Base-by-base conservation (phyloP, 2,888 invertebrate species). In the Campoletis raptor region DNA sequence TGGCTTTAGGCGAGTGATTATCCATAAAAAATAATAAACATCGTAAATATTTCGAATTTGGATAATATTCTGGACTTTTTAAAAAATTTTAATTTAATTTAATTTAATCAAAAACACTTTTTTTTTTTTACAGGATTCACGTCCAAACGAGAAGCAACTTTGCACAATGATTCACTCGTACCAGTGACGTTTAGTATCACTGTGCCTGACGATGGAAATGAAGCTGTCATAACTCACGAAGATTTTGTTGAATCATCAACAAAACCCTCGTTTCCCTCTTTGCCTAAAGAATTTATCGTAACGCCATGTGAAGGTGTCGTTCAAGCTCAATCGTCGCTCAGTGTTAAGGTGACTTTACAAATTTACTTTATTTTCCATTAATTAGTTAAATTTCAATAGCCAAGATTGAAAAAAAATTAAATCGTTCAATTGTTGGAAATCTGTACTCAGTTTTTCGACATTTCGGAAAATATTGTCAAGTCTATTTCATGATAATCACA, bases 151-250 rank as follows among this genome's bases (percentile, higher is more conserved):
- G 93, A 95, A 77, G 90, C 96, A 21, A 92, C 93, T 0, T 94
- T 96, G 24, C 94, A 95, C 36, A 96, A 96, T 89, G 95, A 95
- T 80, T 96, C 96, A 0, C 92, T 95, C 70, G 95, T 96, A 5
- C 93, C 95, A 0, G 95, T 96, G 0, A 94, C 94, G 76, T 96
- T 95, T 76, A 93, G 93, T 37, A 90, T 96, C 18, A 94, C 93
- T 80, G 94, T 96, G 87, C 93, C 94, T 0, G 94, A 95, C 0
- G 96, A 96, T 88, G 96, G 96, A 0, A 94, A 94, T n/a, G 95
- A 95, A 89, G 91, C 95, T n/a, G 94, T 95, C 64, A 93, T 96
- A 12, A 95, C 95, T 6, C 91, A 95, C 74, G 92, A 91, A 15
- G 95, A 95, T 77, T 96, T 95, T 84, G 94, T 95, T 1, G 87